Conservation (phyloP, 2,888 invertebrate species). For the Polydrusus tereticollis region DNA sequence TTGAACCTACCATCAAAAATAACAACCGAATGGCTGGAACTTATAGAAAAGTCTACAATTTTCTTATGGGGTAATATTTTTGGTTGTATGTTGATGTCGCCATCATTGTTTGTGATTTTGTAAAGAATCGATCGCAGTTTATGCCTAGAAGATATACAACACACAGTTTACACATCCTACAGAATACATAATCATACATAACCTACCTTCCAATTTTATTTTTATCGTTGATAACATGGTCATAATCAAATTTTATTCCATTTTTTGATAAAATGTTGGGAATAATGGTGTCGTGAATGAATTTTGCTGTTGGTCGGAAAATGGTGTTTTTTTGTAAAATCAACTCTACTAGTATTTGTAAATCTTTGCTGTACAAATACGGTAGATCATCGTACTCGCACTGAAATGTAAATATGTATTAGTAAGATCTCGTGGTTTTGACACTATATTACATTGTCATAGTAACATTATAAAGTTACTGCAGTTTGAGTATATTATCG, state of each 20-base stretch:
- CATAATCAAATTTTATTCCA: slow-evolving; percentile 13
- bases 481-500: too few relatives aligned
- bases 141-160: background rate
- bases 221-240: background rate
- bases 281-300: slow-evolving; percentile 71
- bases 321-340: slow-evolving; percentile 75
- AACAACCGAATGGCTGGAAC: slow-evolving; percentile 72
- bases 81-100: slow-evolving; percentile 69
- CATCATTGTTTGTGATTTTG: slow-evolving; percentile 70
- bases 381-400: slow-evolving; percentile 78
- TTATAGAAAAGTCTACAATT: slow-evolving; percentile 70
- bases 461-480: too few relatives aligned
- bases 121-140: slow-evolving; percentile 70
- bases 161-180: background rate
- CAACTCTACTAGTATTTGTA: slow-evolving; percentile 74
- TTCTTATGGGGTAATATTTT: slow-evolving; percentile 71
- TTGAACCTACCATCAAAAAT: slow-evolving; percentile 69
- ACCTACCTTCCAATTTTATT: background rate
- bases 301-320: slow-evolving; percentile 74
- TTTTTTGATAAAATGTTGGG: slow-evolving; percentile 64
- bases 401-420: slow-evolving; percentile 59
- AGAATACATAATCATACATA: too few relatives aligned
- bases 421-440: too few relatives aligned
- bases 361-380: slow-evolving; percentile 74
- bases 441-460: too few relatives aligned